Percentiles rank a stretch among this genome's conserved stretches.
phyloP scores from a whole-genome alignment of 2,797 vertebrate genomes.

The Platalea minor region DNA sequence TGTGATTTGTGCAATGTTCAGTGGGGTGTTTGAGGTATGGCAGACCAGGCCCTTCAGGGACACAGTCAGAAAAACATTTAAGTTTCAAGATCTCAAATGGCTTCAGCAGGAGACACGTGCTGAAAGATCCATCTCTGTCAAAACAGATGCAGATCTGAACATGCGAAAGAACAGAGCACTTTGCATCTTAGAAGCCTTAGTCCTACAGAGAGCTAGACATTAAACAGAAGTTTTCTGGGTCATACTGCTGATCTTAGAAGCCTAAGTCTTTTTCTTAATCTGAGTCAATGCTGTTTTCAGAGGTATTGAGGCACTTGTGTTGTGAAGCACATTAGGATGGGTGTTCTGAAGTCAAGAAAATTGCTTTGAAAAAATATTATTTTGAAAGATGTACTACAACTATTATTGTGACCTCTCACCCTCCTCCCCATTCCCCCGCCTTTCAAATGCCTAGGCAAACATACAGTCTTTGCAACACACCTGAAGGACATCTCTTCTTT shows the following conservation, averaged over 20 bases:
- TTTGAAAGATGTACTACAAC: neutral
- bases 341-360: neutral
- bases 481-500: neutral
- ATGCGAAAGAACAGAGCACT: neutral
- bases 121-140: neutral
- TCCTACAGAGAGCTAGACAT: neutral
- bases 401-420: neutral
- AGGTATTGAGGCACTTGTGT: neutral
- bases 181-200: neutral
- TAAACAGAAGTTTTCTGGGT: neutral
- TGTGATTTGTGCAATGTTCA: neutral
- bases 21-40: neutral
- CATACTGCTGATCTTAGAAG: neutral
- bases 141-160: neutral
- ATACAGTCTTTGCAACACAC: neutral
- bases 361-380: neutral
- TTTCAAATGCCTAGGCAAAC: neutral
- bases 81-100: neutral
- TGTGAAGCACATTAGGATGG: neutral
- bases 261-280: neutral
- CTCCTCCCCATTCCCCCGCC: neutral
- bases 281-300: neutral
- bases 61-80: fast-evolving
- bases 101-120: neutral
- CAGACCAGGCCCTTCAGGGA: neutral